Conservation (phyloP, 2,888 invertebrate species). For the Erpobdella octoculata region DNA sequence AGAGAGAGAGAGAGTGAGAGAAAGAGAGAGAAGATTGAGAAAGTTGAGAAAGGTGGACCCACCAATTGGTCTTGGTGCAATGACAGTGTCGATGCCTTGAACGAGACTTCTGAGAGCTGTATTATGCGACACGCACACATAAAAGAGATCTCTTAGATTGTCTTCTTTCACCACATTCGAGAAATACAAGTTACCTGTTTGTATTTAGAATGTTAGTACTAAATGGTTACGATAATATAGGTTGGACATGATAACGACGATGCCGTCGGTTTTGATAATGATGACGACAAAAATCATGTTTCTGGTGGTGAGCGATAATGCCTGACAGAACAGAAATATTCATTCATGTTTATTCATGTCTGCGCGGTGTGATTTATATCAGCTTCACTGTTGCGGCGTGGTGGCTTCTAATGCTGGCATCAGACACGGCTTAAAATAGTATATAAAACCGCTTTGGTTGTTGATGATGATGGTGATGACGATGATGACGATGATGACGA, state of each 20-base stretch:
- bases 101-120: conserved; percentile 59
- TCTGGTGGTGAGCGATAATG: background rate
- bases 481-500: conserved; percentile 12
- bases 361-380: too few species aligned
- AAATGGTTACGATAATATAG: background rate
- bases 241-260: background rate
- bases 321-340: too few species aligned
- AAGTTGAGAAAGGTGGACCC: background rate
- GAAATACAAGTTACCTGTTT: conserved; percentile 81
- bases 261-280: background rate
- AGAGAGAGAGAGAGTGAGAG: too few species aligned
- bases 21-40: too few species aligned
- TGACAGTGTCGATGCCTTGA: conserved; percentile 37
- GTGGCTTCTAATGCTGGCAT: too few species aligned
- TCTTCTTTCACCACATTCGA: conserved; percentile 81
- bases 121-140: conserved; percentile 84
- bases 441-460: too few species aligned
- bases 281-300: background rate
- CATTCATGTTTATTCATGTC: too few species aligned
- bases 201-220: background rate
- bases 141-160: conserved; percentile 70
- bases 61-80: background rate
- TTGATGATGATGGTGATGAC: conserved; percentile 5
- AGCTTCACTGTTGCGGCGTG: too few species aligned
- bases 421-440: too few species aligned